Evolutionary conservation across 2,888 invertebrate genomes (phyloP).

Genomic region (Smittia sp.): DNA sequence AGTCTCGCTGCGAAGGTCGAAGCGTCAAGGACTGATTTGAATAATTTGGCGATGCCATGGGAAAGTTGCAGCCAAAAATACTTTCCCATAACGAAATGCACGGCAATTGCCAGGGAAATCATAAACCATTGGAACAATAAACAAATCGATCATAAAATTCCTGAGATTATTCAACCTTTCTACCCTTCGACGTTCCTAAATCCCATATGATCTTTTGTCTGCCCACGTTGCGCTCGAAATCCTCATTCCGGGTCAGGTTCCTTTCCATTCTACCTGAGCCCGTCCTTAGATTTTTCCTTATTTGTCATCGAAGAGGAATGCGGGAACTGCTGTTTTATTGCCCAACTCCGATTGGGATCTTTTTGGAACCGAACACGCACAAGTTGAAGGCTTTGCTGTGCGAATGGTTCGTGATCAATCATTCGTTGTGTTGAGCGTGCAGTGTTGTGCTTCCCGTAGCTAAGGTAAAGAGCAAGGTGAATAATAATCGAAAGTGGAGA

Average conservation of each 20-base stretch:
- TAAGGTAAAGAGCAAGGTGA: background rate
- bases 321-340: slow-evolving; percentile 6
- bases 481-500: slow-evolving; percentile 12
- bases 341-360: slow-evolving; percentile 21
- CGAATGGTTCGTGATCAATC: background rate
- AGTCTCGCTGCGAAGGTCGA: background rate
- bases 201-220: slow-evolving; percentile 31
- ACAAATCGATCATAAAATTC: slow-evolving; percentile 39
- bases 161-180: slow-evolving; percentile 39
- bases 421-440: background rate
- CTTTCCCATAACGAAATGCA: slow-evolving; percentile 33
- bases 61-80: slow-evolving; percentile 10
- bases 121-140: slow-evolving; percentile 32
- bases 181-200: slow-evolving; percentile 17
- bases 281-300: slow-evolving; percentile 2
- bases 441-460: background rate
- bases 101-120: slow-evolving; percentile 37
- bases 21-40: background rate
- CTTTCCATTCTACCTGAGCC: slow-evolving; percentile 4
- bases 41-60: slow-evolving; percentile 18
- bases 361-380: slow-evolving; percentile 1
- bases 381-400: background rate
- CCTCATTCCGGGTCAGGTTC: slow-evolving; percentile 15
- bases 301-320: slow-evolving; percentile 28
- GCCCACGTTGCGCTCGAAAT: slow-evolving; percentile 13